Percentiles rank a stretch among this genome's conserved stretches.
phyloP scores from a whole-genome alignment of 2,888 invertebrate species.

The Nephrocerus scutellatus region DNA sequence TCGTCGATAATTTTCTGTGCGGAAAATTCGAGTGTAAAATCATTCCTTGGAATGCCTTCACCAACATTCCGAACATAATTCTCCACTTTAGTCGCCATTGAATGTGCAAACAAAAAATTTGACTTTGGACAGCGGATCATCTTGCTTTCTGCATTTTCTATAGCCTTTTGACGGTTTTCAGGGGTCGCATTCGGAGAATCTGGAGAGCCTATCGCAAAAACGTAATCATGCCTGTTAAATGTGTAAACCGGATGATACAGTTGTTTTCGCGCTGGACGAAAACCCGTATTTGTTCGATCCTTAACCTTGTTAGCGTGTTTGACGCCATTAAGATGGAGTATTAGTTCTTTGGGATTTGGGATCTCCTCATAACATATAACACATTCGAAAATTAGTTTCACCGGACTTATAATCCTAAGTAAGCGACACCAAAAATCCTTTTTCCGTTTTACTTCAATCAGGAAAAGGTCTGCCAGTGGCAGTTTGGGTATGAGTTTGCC shows the following conservation, averaged over 20 bases:
- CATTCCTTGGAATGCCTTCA: neutral
- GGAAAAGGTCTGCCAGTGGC: constrained; percentile 14
- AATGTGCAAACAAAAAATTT: no score
- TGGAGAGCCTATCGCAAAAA: no score
- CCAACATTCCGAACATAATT: neutral
- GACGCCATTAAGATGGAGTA: constrained; percentile 11
- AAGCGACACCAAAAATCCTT: constrained; percentile 10
- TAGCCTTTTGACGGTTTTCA: no score
- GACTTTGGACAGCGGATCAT: no score
- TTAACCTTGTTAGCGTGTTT: no score
- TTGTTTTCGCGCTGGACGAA: no score
- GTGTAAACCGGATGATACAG: constrained; percentile 26
- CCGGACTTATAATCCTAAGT: constrained; percentile 5
- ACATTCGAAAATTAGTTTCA: constrained; percentile 3
- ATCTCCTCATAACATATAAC: constrained; percentile 15
- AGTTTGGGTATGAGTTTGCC: constrained; percentile 14
- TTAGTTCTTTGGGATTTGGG: constrained; percentile 13
- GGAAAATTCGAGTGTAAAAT: no score
- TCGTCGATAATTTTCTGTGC: no score
- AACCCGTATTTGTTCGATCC: no score
- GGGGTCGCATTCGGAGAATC: no score
- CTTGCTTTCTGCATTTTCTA: no score
- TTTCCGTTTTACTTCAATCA: constrained; percentile 10
- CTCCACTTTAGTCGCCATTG: constrained; percentile 8
- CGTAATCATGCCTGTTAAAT: no score